Evolutionary conservation across 1,140 invertebrate species (phyloP), one percentile per base, ranked within the genome.

Genomic region (Cydia amplana): DNA sequence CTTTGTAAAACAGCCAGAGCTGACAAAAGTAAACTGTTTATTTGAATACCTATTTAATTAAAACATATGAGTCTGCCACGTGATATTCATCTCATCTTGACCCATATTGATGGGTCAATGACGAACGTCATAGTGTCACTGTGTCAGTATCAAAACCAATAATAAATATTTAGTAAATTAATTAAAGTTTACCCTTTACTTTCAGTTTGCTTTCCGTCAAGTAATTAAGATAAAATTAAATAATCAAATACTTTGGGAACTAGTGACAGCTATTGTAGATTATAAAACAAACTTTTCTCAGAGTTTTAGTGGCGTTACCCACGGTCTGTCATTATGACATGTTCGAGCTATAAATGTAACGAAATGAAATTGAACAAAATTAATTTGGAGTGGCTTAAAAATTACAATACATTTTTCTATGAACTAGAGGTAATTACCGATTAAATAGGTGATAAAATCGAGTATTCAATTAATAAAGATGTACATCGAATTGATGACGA

Each of bases 331-430:
- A 60, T 23, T 60, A 60, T 60, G 55, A 23, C 55, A 60, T 10
- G n/a, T 55, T n/a, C n/a, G 5, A 18, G 55, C 55, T 60, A 60
- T 23, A 23, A 23, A 23, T 70, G 16, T n/a, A 67, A 16, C 32
- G 7, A 67, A 67, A 40, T n/a, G 65, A 70, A 32, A 6, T 32
- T 67, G 43, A 32, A 67, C 25, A 32, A 70, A 70, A 70, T 70
- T 40, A 40, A 43, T 70, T 18, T 60, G 9, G 55, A 75, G 72
- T 76, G 60, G 64, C 28, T 25, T 20, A 83, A 36, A 70, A 70
- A 76, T 78, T 88, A 88, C 64, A 79, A 83, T 49, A 87, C 85
- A 32, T 88, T 88, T 79, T 12, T 55, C 74, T 73, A 78, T 79
- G 79, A 80, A 28, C 72, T 73, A 64, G 76, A 84, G 83, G 84